These are phyloP conservation scores for Brachionus sp. DNA, from an alignment of 1,140 invertebrate species.

Conservation along the genomic window DNA sequence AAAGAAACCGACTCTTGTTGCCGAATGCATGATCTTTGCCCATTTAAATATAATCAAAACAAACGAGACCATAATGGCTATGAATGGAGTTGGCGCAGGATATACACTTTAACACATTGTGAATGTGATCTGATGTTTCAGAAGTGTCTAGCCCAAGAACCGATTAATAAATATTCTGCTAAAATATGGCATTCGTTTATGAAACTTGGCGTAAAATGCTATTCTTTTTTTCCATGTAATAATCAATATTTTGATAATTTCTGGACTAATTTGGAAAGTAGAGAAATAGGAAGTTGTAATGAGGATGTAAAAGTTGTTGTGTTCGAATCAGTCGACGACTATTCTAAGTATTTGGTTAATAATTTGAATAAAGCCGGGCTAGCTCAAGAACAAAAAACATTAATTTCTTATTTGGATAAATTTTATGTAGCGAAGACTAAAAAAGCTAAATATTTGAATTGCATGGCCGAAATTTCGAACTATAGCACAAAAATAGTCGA, in stretches of 20 bases:
- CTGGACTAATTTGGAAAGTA: not conserved
- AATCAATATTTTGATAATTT: not conserved
- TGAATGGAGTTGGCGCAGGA: constrained; percentile 14
- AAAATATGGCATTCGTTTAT: constrained; percentile 26
- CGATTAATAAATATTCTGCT: not conserved
- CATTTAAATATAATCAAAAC: constrained; percentile 55
- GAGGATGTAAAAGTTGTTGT: not conserved
- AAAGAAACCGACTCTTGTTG: constrained; percentile 69
- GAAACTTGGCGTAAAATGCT: constrained; percentile 12
- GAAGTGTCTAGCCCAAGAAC: not conserved
- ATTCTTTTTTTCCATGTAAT: constrained; percentile 11
- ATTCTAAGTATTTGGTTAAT: not conserved
- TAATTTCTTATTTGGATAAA: not conserved
- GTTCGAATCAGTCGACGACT: not conserved
- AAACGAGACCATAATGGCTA: constrained; percentile 56
- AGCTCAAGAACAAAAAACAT: not conserved
- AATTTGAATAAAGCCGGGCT: not conserved
- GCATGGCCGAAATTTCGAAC: not conserved
- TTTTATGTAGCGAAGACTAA: not conserved
- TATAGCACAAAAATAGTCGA: not conserved
- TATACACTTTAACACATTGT: not conserved
- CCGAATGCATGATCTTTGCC: constrained; percentile 72
- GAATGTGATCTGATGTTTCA: constrained; percentile 38
- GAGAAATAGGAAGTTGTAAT: not conserved
- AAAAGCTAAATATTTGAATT: not conserved